Evolutionary conservation across 2,888 invertebrate genomes (phyloP), one percentile per base, ranked within the genome.

Genomic region (Dendrolimus pini): DNA sequence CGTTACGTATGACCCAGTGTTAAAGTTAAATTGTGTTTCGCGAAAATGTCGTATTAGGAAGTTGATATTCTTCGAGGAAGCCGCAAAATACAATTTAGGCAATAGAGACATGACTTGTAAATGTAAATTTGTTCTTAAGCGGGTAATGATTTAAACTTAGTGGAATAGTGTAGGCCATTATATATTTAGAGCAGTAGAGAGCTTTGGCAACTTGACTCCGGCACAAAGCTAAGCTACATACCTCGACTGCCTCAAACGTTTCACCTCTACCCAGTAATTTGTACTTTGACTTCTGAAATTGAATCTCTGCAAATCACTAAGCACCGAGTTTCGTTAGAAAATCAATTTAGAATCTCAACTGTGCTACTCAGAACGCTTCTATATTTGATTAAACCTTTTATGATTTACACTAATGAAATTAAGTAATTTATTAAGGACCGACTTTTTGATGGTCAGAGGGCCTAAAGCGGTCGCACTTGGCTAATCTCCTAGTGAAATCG

Each of bases 101-200:
- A 70, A 72, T 75, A 75, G 71, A 69, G 70, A 62, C 60, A 68
- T 63, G 72, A 63, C 75, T 30, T 6, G 71, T 78, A 76, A 77
- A 76, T 75, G 74, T 78, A 77, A 80, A 80, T 81, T 82, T 71
- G 70, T 73, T 73, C 64, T 64, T 74, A 80, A 82, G 75, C 77
- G 69, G 60, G 65, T 67, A 71, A 74, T 74, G 75, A 70, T 70
- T 76, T 71, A 71, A 73, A 72, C 69, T 67, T 74, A 67, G 58
- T 70, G 64, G 10, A 47, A 47, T 69, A 67, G 63, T 70, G 67
- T 75, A 77, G 77, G 70, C 74, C 67, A 68, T 70, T 72, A 70
- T 71, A 75, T 78, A 76, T 77, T 76, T 74, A 74, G 72, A 71
- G 62, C 62, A 58, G 59, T 65, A 65, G 70, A 68, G 65, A 72